A percentile compares a stretch with the other conserved stretches of the same genome.
Conservation (phyloP, 2,888 invertebrate genomes). For the Idaea dimidiata region DNA sequence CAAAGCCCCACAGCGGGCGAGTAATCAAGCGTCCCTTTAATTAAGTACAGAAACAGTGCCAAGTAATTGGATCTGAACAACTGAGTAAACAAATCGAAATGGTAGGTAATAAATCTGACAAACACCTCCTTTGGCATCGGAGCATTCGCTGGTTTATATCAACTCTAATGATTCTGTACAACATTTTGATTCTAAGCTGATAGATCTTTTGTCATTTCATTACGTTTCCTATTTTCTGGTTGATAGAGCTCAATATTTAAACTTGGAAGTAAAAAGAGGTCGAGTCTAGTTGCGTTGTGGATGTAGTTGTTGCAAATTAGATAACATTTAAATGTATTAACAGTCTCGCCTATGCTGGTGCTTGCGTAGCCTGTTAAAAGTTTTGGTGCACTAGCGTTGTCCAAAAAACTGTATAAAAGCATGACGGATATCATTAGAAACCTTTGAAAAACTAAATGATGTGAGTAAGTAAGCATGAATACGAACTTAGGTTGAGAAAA, state of each 20-base stretch:
- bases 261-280: conserved; percentile 15
- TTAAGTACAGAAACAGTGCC: conserved; percentile 81
- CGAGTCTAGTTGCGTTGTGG: conserved; percentile 17
- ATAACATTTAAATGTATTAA: conserved; percentile 24
- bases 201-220: conserved; percentile 15
- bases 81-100: conserved; percentile 81
- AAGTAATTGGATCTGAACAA: conserved; percentile 81
- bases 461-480: too few relatives aligned
- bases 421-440: neutral
- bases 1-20: conserved; percentile 79
- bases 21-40: conserved; percentile 81
- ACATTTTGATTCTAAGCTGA: conserved; percentile 21
- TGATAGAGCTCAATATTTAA: conserved; percentile 14
- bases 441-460: neutral
- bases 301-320: conserved; percentile 21
- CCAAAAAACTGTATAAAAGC: neutral
- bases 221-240: conserved; percentile 10
- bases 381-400: conserved; percentile 7
- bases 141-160: conserved; percentile 28
- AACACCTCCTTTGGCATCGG: conserved; percentile 73
- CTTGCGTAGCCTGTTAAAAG: conserved; percentile 17
- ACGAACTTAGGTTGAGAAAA: too few relatives aligned
- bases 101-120: conserved; percentile 78
- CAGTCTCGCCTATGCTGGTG: conserved; percentile 10
- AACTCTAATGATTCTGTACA: conserved; percentile 23